Evolutionary conservation across 2,888 invertebrate genomes (phyloP), one percentile per base, ranked within the genome.

Genomic region (Drosophila demipolita): DNA sequence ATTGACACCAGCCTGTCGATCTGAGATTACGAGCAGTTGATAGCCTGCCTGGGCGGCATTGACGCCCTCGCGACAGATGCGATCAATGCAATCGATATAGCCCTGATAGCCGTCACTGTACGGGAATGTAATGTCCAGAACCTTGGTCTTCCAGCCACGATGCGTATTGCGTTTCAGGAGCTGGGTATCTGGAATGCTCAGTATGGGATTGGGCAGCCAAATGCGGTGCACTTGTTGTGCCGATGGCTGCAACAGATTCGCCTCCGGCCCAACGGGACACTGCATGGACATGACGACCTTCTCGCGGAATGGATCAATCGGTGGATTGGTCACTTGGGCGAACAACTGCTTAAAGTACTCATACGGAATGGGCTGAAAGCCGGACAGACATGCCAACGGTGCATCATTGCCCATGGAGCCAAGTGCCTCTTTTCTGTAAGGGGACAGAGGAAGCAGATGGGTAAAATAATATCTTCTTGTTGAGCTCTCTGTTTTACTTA

Each of bases 351-450:
- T 99, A 94, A 99, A 99, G 93, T 99, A 99, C 85, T 98, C 98
- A 93, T 99, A 99, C 2, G 98, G 95, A 68, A 99, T 94, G 11
- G 99, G 99, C 92, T 99, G 97, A 94, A 98, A 99, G 92, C 96
- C 95, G 1, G 99, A 99, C 33, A 99, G 95, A 90, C 99, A 99
- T 11, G 99, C 99, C 81, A 99, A 94, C 0, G 99, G 99, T 0
- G 98, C 97, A 94, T 99, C 99, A 93, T 99, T 99, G 69, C 99
- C 99, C 99, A 99, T 99, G 35, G 99, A 99, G 62, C 99, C 99
- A 29, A 99, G 94, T 1, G 99, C 98, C 94, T 99, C 99, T 94
- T 99, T 99, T 93, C 98, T 99, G 57, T 0, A 77, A 57, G 29
- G 15, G 3, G 7, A 20, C 9, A 62, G 40, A 0, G 0, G 9